Evolutionary conservation across 2,888 invertebrate species (phyloP), one percentile per base, ranked within the genome.

Genomic region (Electrophaes corylata): DNA sequence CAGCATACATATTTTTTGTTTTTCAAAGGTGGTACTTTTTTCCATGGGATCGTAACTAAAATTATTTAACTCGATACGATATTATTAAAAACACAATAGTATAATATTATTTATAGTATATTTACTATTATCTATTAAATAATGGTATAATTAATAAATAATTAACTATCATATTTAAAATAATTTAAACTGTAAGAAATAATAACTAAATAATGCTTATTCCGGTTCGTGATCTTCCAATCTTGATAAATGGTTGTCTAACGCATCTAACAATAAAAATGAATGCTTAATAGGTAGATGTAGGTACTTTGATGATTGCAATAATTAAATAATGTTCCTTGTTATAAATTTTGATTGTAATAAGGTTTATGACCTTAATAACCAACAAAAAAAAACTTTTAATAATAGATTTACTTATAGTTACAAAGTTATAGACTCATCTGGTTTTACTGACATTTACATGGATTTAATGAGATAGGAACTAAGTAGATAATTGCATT

Each of bases 171-270:
- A n/a, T n/a, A n/a, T n/a, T n/a, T 8, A 41, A 11, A 20, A 48
- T 41, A 19, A 43, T 18, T 5, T 1, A 4, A 2, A 45, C 18
- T 43, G n/a, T n/a, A n/a, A 23, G 12, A 35, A 40, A 43, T 16
- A 40, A 45, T 23, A 40, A 11, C 6, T 26, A 35, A 4, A 31
- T 23, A 12, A 37, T 37, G 2, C 16, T n/a, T 43, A 12, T 37
- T 23, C 16, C 10, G 8, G 14, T 19, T 45, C 35, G 43, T 48
- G 52, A 8, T 23, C 4, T 16, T 37, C 49, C 53, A 18, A 53
- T 58, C 44, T 26, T 58, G 58, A 58, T 58, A 49, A 53, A 58
- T 53, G 33, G 8, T 20, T 40, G 3, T 10, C 3, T 18, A 18
- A 26, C 23, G 18, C n/a, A n/a, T n/a, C n/a, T 31, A 53, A 46